A percentile compares a stretch with the other conserved stretches of the same genome.
Evolutionary conservation across 2,113 vertebrate species (phyloP).

Genomic region (Montifringilla adamsi): DNA sequence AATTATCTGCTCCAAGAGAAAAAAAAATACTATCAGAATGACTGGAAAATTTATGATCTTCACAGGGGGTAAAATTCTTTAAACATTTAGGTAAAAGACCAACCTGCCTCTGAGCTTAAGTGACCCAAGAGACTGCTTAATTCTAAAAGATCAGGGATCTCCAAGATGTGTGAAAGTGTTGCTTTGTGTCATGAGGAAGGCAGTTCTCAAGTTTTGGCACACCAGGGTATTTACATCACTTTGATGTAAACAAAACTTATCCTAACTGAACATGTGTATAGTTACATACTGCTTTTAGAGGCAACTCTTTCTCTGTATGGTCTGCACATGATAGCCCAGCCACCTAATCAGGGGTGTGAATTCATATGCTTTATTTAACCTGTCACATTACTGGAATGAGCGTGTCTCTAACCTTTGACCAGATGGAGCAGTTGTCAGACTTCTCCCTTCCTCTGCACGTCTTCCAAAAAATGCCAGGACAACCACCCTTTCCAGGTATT

Average conservation of each 20-base stretch:
- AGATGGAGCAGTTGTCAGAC: not conserved
- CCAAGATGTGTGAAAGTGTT: not conserved
- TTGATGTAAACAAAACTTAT: not conserved
- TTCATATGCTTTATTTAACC: not conserved
- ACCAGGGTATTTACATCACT: not conserved
- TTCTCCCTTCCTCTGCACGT: not conserved
- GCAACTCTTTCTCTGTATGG: not conserved
- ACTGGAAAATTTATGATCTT: not conserved
- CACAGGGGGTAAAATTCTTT: not conserved
- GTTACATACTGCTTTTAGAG: not conserved
- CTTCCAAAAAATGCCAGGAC: not conserved
- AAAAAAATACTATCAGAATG: not conserved
- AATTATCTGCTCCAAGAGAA: not conserved
- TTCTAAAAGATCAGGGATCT: not conserved
- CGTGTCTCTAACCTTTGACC: not conserved
- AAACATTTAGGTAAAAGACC: not conserved
- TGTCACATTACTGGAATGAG: not conserved
- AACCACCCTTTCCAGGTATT: not conserved
- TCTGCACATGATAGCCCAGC: not conserved
- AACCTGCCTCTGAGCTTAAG: not conserved
- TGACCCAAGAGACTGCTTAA: not conserved
- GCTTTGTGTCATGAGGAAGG: not conserved
- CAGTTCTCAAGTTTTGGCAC: not conserved
- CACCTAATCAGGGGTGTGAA: not conserved
- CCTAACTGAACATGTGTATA: not conserved